phyloP scores from a whole-genome alignment of 2,888 invertebrate genomes.

The Caenorhabditis drosophilae region DNA sequence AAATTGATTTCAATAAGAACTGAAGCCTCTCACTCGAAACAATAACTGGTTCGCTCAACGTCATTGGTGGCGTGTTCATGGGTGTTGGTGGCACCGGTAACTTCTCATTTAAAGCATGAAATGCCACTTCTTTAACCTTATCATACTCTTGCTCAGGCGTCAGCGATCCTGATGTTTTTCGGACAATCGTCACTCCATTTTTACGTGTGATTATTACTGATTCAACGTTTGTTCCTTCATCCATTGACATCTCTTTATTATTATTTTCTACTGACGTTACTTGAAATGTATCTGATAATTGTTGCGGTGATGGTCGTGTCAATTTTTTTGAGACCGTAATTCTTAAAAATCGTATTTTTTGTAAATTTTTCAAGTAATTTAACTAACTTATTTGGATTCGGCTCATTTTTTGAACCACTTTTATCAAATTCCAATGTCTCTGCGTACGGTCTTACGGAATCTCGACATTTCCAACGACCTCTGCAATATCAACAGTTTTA shows the following conservation, averaged over 20 bases:
- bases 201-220: slow-evolving; percentile 27
- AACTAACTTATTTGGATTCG: slow-evolving; percentile 29
- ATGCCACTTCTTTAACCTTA: slow-evolving; percentile 17
- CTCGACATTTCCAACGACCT: slow-evolving; percentile 38
- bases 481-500: slow-evolving; percentile 5
- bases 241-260: slow-evolving; percentile 2
- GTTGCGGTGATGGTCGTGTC: slow-evolving; percentile 2
- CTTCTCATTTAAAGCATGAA: slow-evolving; percentile 16
- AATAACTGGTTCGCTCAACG: slow-evolving; percentile 2
- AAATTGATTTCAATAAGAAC: too few relatives aligned
- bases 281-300: slow-evolving; percentile 25
- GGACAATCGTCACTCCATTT: slow-evolving; percentile 33
- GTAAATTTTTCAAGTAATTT: too few relatives aligned
- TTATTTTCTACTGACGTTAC: slow-evolving; percentile 28
- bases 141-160: slow-evolving; percentile 9
- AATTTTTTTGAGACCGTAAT: slow-evolving; percentile 28
- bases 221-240: slow-evolving; percentile 9
- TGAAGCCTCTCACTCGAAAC: too few relatives aligned
- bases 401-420: slow-evolving; percentile 19
- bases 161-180: slow-evolving; percentile 17
- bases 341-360: slow-evolving; percentile 9
- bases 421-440: slow-evolving; percentile 35
- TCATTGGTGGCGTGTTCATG: slow-evolving; percentile 39
- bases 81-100: slow-evolving; percentile 32
- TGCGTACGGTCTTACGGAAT: slow-evolving; percentile 28